Evolutionary conservation across 2,113 vertebrate species (phyloP).

Genomic region (Cyprinus carpio): DNA sequence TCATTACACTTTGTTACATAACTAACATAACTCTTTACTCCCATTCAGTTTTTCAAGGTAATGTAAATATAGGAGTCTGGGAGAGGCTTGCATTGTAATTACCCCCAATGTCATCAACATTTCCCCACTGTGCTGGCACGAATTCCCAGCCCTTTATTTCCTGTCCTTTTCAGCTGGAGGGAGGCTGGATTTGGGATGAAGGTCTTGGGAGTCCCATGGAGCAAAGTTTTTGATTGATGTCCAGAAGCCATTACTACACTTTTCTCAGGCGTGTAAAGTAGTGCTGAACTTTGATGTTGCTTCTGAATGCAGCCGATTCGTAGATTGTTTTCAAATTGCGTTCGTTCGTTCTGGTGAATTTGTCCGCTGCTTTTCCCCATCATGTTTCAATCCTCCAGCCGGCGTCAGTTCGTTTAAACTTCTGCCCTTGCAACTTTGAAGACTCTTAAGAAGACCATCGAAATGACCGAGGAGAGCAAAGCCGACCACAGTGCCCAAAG

Average conservation of each 20-base stretch:
- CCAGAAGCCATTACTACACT: slow-evolving; percentile 70
- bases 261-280: slow-evolving; percentile 41
- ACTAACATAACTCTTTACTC: not conserved
- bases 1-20: not conserved
- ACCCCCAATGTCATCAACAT: slow-evolving; percentile 55
- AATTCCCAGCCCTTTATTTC: slow-evolving; percentile 70
- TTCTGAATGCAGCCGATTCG: not conserved
- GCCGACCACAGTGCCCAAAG: slow-evolving; percentile 83
- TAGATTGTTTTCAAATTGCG: slow-evolving; percentile 47
- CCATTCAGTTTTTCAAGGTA: not conserved
- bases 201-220: slow-evolving; percentile 87
- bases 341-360: not conserved
- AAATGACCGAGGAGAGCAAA: slow-evolving; percentile 91
- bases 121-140: slow-evolving; percentile 72
- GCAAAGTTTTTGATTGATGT: slow-evolving; percentile 82
- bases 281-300: not conserved
- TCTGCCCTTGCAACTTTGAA: not conserved
- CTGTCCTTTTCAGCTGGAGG: slow-evolving; percentile 77
- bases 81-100: slow-evolving; percentile 51
- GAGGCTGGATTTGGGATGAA: slow-evolving; percentile 76
- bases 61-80: slow-evolving; percentile 32
- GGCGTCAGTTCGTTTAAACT: not conserved
- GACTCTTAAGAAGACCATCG: slow-evolving; percentile 54
- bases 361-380: slow-evolving; percentile 23
- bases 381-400: slow-evolving; percentile 59